Percentiles rank a stretch among this genome's conserved stretches.
phyloP scores from a whole-genome alignment of 2,888 invertebrate species.

The Rotaria macrura region DNA sequence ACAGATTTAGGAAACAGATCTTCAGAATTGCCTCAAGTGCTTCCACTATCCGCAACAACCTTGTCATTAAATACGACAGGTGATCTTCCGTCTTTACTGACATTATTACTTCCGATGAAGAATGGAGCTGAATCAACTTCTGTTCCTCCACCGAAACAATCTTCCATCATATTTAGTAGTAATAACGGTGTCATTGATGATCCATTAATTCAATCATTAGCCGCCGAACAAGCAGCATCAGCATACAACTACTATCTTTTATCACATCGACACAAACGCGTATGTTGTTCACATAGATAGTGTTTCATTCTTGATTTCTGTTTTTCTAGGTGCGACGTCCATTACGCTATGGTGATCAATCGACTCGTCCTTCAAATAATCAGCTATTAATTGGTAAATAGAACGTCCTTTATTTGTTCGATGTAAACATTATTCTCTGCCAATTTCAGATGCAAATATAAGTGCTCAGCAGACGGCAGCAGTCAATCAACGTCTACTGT shows the following conservation, averaged over 20 bases:
- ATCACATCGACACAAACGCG: not conserved
- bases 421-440: not conserved
- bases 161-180: not conserved
- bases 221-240: constrained; percentile 6
- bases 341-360: constrained; percentile 19
- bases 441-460: not conserved
- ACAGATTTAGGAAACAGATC: not conserved
- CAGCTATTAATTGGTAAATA: not conserved
- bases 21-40: not conserved
- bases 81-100: not conserved
- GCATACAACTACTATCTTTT: not conserved
- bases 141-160: not conserved
- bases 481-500: not conserved
- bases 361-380: constrained; percentile 1
- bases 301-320: too few species aligned
- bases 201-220: constrained; percentile 18
- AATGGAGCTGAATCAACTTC: not conserved
- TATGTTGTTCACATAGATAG: not conserved
- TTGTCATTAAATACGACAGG: not conserved
- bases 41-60: not conserved
- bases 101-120: not conserved
- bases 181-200: constrained; percentile 6
- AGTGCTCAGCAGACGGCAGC: not conserved
- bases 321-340: not conserved
- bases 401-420: not conserved